A percentile compares a stretch with the other conserved stretches of the same genome.
phyloP scores from a whole-genome alignment of 2,888 invertebrate genomes.

The Drosophila cognata region DNA sequence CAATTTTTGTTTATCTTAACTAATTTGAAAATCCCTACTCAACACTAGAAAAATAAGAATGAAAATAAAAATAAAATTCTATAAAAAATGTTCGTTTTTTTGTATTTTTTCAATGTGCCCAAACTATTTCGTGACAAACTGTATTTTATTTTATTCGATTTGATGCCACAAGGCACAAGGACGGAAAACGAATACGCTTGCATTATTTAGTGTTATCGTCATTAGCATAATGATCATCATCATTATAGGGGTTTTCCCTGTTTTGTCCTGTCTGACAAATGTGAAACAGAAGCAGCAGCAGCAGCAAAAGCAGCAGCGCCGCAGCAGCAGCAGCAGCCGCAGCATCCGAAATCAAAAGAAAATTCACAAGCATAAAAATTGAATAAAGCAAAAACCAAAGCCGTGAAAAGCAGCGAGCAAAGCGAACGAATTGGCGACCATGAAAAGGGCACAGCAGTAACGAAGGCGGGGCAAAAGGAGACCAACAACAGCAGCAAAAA shows the following conservation, averaged over 20 bases:
- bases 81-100: background rate
- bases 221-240: conserved; percentile 37
- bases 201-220: conserved; percentile 7
- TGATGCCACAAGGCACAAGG: background rate
- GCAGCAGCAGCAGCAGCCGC: conserved; percentile 29
- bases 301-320: conserved; percentile 10
- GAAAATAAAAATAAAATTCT: background rate
- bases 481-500: conserved; percentile 15
- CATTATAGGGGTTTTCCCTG: conserved; percentile 68
- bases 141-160: background rate
- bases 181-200: background rate
- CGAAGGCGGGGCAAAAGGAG: conserved; percentile 16
- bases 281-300: conserved; percentile 32
- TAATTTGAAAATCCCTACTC: background rate
- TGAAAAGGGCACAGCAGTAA: conserved; percentile 61
- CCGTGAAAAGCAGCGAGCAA: conserved; percentile 48
- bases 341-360: conserved; percentile 61
- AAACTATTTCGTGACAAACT: background rate
- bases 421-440: conserved; percentile 62
- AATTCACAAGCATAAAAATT: conserved; percentile 73
- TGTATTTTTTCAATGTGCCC: background rate
- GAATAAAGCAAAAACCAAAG: conserved; percentile 60
- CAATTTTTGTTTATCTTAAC: background rate
- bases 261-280: conserved; percentile 74
- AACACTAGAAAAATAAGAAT: background rate